A percentile compares a stretch with the other conserved stretches of the same genome.
phyloP scores from a whole-genome alignment of 2,888 invertebrate species.

The Bruchidius siliquastri region DNA sequence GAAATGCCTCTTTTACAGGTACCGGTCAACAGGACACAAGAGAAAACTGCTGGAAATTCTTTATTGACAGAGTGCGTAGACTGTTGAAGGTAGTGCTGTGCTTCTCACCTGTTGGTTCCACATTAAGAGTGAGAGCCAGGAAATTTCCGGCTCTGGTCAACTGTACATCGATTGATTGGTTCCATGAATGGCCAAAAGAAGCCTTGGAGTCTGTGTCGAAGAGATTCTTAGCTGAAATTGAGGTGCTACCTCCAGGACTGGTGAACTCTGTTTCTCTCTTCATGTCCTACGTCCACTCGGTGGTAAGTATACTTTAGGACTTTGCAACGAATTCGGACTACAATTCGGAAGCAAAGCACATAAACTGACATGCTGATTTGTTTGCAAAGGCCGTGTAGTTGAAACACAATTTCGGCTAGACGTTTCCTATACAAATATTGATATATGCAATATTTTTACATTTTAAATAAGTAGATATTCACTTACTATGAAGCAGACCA shows the following conservation, averaged over 20 bases:
- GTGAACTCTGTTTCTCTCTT: constrained; percentile 70
- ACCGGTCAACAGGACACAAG: constrained; percentile 77
- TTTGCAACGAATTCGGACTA: too few species aligned
- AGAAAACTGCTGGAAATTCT: constrained; percentile 94
- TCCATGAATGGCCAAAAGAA: constrained; percentile 93
- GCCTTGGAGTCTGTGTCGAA: constrained; percentile 85
- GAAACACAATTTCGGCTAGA: too few species aligned
- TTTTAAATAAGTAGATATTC: too few species aligned
- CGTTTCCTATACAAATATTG: too few species aligned
- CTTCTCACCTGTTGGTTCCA: constrained; percentile 92
- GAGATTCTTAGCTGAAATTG: constrained; percentile 74
- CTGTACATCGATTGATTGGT: constrained; percentile 93
- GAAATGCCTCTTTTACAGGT: background rate
- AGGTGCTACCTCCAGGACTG: constrained; percentile 61
- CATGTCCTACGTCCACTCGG: constrained; percentile 87
- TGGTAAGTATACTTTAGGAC: constrained; percentile 44
- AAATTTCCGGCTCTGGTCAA: constrained; percentile 93
- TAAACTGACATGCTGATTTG: too few species aligned
- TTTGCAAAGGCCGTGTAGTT: too few species aligned
- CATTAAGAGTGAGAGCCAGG: constrained; percentile 77
- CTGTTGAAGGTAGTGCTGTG: constrained; percentile 76
- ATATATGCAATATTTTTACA: too few species aligned
- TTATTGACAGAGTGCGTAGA: constrained; percentile 82
- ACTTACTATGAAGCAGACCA: too few species aligned
- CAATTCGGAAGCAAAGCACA: too few species aligned